phyloP scores from a whole-genome alignment of 2,888 invertebrate genomes.

The Scrobipalpa costella region DNA sequence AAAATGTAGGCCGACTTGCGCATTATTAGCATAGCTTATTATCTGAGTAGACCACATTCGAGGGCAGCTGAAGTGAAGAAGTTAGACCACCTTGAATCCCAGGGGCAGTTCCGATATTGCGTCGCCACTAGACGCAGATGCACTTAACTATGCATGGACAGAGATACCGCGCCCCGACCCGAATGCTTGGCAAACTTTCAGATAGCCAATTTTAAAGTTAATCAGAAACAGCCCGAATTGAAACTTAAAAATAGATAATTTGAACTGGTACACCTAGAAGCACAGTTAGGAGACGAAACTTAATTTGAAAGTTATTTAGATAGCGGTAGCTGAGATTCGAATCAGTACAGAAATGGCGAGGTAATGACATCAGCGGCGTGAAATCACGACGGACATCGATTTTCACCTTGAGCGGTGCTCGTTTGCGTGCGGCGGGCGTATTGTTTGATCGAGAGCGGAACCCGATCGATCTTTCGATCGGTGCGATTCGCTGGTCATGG shows the following conservation, averaged over 20 bases:
- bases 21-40: constrained; percentile 24
- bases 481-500: constrained; percentile 45
- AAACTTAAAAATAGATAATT: constrained; percentile 16
- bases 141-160: constrained; percentile 77
- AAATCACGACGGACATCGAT: constrained; percentile 65
- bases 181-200: constrained; percentile 60
- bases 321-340: constrained; percentile 24
- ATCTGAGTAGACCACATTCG: constrained; percentile 20
- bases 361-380: constrained; percentile 55
- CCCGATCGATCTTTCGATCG: constrained; percentile 40
- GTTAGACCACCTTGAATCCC: constrained; percentile 58
- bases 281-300: background rate
- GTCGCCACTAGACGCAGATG: constrained; percentile 71
- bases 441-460: constrained; percentile 59
- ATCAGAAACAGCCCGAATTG: constrained; percentile 30
- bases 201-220: constrained; percentile 61
- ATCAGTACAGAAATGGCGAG: constrained; percentile 20
- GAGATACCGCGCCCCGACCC: constrained; percentile 65
- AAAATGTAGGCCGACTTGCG: constrained; percentile 3
- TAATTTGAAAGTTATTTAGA: constrained; percentile 18
- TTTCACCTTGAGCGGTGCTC: constrained; percentile 68
- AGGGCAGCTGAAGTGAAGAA: constrained; percentile 47
- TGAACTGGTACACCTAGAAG: background rate
- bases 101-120: constrained; percentile 65
- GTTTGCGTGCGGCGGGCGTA: constrained; percentile 53